Base-by-base conservation (phyloP, 2,888 invertebrate species). In the Azorinus chamasolen region DNA sequence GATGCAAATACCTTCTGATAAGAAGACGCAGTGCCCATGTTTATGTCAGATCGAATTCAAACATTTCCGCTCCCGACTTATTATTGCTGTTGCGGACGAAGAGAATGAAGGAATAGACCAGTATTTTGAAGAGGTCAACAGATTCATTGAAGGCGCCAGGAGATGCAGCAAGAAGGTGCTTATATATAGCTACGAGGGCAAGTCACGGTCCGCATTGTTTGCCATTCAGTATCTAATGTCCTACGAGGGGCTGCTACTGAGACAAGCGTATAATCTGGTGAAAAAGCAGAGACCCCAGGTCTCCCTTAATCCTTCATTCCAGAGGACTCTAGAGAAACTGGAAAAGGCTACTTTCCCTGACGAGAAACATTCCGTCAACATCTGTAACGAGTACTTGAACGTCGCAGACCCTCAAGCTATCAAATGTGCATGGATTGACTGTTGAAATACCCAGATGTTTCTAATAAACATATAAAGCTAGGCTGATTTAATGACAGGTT, bases 41-140 rank as follows among this genome's bases (percentile, higher is more conserved):
- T 79, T 87, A 18, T 91, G 91, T 77, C 78, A 75, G 45, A 79
- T 78, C 12, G 85, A 86, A 14, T 83, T 73, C 10, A 80, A 79
- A 39, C 91, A 91, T 74, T 86, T 89, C 46, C 71, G 90, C 18
- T 90, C 91, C 0, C 96, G 96, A 88, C 94, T 96, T 10, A 88
- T 86, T 75, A 95, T 95, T 94, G 83, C 95, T 94, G 95, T 95
- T 94, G 89, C 95, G 94, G 91, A 94, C 93, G 78, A 95, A 94
- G 87, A 95, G 92, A 72, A 93, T 78, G 83, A 91, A 77, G 89
- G 92, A 85, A 78, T 90, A 72, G 80, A 89, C 68, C 83, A 88
- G 48, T 88, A 91, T 84, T 88, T 90, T 80, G 66, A 83, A 39
- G 85, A 92, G 62, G 89, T 91, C 3, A 91, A 91, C 75, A 84